phyloP scores from a whole-genome alignment of 2,797 vertebrate species.

The Poecilia picta region DNA sequence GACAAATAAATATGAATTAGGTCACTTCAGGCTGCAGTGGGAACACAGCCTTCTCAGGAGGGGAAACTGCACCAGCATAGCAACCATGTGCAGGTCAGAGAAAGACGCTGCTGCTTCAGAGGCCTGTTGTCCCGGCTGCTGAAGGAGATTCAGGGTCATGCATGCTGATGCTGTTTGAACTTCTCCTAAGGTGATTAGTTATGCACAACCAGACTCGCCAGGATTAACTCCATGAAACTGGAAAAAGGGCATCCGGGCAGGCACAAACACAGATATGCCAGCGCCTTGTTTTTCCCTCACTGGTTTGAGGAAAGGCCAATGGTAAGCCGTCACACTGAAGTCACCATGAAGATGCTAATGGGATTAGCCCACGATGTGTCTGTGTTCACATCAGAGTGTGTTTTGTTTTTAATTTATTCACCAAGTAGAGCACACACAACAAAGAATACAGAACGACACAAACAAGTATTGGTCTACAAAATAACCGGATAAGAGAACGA shows the following conservation, averaged over 20 bases:
- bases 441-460: too few species aligned
- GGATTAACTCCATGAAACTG: conserved; percentile 80
- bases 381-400: conserved; percentile 40
- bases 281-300: conserved; percentile 46
- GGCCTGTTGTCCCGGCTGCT: conserved; percentile 64
- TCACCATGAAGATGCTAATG: conserved; percentile 76
- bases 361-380: conserved; percentile 63
- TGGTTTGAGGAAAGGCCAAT: conserved; percentile 61
- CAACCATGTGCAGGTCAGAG: conserved; percentile 49
- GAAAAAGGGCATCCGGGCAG: conserved; percentile 57
- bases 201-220: conserved; percentile 68
- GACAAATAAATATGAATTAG: too few species aligned
- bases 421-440: too few species aligned
- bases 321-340: conserved; percentile 56
- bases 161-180: conserved; percentile 80
- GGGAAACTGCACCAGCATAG: conserved; percentile 18
- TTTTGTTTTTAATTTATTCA: too few species aligned
- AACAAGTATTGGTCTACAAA: too few species aligned
- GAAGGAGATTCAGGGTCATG: conserved; percentile 70
- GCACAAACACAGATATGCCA: conserved; percentile 28
- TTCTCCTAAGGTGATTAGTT: conserved; percentile 77
- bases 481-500: too few species aligned
- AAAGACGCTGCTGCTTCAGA: conserved; percentile 34
- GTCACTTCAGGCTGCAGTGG: too few species aligned
- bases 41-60: neutral